Conservation (phyloP, 2,113 vertebrate genomes). For the Asarcornis scutulata region DNA sequence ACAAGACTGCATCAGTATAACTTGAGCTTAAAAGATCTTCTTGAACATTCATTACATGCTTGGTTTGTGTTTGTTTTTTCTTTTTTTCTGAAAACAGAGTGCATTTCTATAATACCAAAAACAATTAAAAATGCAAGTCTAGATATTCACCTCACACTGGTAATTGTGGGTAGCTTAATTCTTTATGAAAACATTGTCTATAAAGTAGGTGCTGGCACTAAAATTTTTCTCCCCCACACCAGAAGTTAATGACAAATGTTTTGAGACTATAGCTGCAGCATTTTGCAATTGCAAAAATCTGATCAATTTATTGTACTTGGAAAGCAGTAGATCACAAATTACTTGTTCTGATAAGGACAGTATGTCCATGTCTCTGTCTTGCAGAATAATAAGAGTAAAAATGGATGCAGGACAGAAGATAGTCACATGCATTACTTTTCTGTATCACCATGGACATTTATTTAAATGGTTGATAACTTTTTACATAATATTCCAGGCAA, state of each 20-base stretch:
- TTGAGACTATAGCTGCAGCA: neutral
- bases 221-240: neutral
- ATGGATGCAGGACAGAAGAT: neutral
- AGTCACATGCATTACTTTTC: neutral
- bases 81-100: neutral
- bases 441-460: neutral
- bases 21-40: neutral
- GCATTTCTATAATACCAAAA: neutral
- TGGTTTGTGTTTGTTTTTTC: neutral
- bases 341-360: neutral
- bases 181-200: neutral
- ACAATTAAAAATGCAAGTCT: neutral
- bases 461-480: neutral
- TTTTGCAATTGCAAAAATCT: neutral
- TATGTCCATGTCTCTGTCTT: neutral
- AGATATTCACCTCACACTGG: neutral
- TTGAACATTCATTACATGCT: neutral
- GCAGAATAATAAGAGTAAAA: neutral
- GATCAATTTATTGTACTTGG: neutral
- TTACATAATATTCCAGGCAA: neutral
- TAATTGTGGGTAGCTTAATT: neutral
- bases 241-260: neutral
- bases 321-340: neutral
- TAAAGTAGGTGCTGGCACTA: neutral
- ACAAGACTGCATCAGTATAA: neutral